Conservation (phyloP, 2,797 vertebrate genomes). For the Chelon labrosus region DNA sequence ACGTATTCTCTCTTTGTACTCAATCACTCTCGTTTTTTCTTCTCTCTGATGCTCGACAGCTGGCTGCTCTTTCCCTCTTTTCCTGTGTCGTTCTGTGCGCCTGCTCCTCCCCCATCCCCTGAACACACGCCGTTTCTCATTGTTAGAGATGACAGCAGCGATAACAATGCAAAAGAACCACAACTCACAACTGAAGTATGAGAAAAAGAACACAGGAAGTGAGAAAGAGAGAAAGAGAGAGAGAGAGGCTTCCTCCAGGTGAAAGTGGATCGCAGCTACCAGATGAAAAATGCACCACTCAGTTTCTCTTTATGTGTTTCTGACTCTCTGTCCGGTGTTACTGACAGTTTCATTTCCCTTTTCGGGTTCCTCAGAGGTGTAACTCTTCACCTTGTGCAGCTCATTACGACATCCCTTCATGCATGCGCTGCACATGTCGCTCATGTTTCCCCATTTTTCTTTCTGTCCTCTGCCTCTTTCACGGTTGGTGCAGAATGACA, state of each 20-base stretch:
- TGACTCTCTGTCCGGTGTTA: constrained; percentile 27
- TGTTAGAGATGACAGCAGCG: constrained; percentile 81
- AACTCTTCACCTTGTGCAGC: background rate
- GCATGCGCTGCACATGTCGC: background rate
- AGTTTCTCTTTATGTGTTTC: background rate
- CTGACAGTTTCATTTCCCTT: constrained; percentile 53
- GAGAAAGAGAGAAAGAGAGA: background rate
- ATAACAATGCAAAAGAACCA: constrained; percentile 78
- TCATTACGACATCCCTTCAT: constrained; percentile 18
- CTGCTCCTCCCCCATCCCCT: constrained; percentile 77
- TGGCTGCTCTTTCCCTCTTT: constrained; percentile 78
- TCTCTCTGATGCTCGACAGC: constrained; percentile 73
- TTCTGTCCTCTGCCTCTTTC: constrained; percentile 14
- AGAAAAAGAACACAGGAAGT: constrained; percentile 25
- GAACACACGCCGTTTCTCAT: constrained; percentile 82
- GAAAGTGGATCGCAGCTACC: constrained; percentile 15
- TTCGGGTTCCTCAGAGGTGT: constrained; percentile 40
- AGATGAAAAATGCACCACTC: background rate
- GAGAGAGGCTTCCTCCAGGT: constrained; percentile 50
- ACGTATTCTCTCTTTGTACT: constrained; percentile 65
- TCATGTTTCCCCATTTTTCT: constrained; percentile 7
- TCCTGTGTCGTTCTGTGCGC: constrained; percentile 70
- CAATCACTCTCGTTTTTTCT: constrained; percentile 68
- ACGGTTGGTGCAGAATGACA: constrained; percentile 25
- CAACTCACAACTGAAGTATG: constrained; percentile 52